Base-by-base conservation (phyloP, 2,797 vertebrate genomes). In the Phoxinus dragarum region DNA sequence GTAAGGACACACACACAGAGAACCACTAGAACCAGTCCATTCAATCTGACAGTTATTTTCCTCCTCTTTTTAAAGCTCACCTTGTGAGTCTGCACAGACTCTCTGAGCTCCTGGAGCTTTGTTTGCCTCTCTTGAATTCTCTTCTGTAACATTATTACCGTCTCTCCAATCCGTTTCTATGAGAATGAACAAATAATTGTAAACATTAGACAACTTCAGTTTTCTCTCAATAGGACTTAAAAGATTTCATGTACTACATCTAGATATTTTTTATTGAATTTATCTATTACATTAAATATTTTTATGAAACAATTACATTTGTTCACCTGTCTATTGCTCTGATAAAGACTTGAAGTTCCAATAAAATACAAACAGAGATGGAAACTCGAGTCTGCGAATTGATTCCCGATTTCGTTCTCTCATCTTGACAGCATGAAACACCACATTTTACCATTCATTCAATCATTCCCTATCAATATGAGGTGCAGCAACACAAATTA, bases 51-150 rank as follows among this genome's bases (percentile, higher is more conserved):
- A 40, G 34, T 0, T 69, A 23, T 38, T 38, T 40, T 23, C 10
- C 17, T 68, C 7, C 14, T 21, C 67, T 38, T 68, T 38, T 74
- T 14, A 47, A 47, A 6, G 14, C 59, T 68, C 10, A 68, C 78
- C 61, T 17, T 80, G n/a, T 67, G 78, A 14, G 3, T 49, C 11
- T 67, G n/a, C 19, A 80, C 78, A 80, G 64, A 23, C 11, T 67
- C 61, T 14, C 12, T 68, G 31, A 68, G 19, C 64, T 68, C 34
- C 64, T 68, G 64, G 36, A 80, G 1, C 64, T 49, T 49, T 5
- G 19, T 52, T 23, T 80, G 19, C 31, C 31, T 34, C 44, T 80
- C 64, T 16, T 52, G 31, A 14, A 80, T 36, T 80, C 16, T 66
- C 19, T 23, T 47, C 78, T 68, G 64, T 14, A 80, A 14, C 16